These are phyloP conservation scores for Sinohyriopsis cumingii DNA, from an alignment of 2,888 invertebrate species.

Conservation along the genomic window DNA sequence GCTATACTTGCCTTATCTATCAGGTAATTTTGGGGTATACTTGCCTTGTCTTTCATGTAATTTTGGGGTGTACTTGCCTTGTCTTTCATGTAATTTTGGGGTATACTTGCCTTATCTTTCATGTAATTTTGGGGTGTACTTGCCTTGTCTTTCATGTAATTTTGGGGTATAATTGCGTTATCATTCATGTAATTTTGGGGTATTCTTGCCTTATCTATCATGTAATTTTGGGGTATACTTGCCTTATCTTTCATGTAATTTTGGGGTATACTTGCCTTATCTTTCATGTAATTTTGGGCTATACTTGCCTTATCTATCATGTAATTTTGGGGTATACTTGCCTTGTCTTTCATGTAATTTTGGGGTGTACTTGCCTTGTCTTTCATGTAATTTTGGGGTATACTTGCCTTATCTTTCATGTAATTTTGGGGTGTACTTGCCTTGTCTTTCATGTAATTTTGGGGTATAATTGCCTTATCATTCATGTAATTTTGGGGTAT, in stretches of 20 bases:
- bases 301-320: slow-evolving; percentile 79
- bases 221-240: slow-evolving; percentile 1
- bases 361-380: slow-evolving; percentile 77
- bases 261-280: too few species aligned
- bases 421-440: slow-evolving; percentile 31
- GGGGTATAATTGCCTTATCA: too few species aligned
- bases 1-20: too few species aligned
- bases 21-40: background rate
- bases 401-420: background rate
- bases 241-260: slow-evolving; percentile 79
- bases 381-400: too few species aligned
- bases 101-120: slow-evolving; percentile 78
- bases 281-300: background rate
- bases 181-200: slow-evolving; percentile 78
- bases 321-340: too few species aligned
- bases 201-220: background rate
- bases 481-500: background rate
- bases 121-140: background rate
- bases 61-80: too few species aligned
- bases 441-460: slow-evolving; percentile 79
- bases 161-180: slow-evolving; percentile 71
- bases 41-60: slow-evolving; percentile 79
- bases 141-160: background rate
- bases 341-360: background rate
- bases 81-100: background rate